These are phyloP conservation scores for Xiphophorus hellerii DNA, from an alignment of 2,113 vertebrate genomes.

Conservation along the genomic window DNA sequence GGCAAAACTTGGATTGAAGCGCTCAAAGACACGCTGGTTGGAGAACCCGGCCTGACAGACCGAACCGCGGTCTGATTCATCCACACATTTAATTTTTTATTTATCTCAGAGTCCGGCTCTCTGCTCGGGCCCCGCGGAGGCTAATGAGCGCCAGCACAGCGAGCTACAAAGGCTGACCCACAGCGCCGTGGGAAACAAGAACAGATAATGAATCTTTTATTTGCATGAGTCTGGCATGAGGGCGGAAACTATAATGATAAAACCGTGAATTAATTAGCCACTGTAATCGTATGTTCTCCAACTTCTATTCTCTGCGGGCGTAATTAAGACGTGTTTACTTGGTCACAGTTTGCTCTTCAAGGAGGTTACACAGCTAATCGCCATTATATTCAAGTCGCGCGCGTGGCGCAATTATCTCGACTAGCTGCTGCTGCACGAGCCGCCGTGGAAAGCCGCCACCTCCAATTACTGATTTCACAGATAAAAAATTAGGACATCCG, in stretches of 20 bases:
- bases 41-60: slow-evolving; percentile 8
- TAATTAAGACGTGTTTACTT: slow-evolving; percentile 81
- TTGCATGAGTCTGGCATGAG: slow-evolving; percentile 54
- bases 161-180: slow-evolving; percentile 57
- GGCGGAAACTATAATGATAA: slow-evolving; percentile 48
- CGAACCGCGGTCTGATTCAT: slow-evolving; percentile 22
- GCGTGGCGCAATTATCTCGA: slow-evolving; percentile 65
- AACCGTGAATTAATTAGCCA: slow-evolving; percentile 74
- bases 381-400: slow-evolving; percentile 72
- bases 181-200: slow-evolving; percentile 31
- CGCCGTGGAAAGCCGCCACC: slow-evolving; percentile 40
- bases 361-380: slow-evolving; percentile 76
- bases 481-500: slow-evolving; percentile 58
- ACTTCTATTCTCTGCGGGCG: slow-evolving; percentile 71
- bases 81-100: background rate
- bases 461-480: slow-evolving; percentile 70
- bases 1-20: background rate
- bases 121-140: slow-evolving; percentile 38
- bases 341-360: slow-evolving; percentile 77
- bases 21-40: background rate
- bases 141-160: slow-evolving; percentile 56
- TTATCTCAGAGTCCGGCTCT: slow-evolving; percentile 9
- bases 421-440: slow-evolving; percentile 50
- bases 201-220: slow-evolving; percentile 52
- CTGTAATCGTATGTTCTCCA: slow-evolving; percentile 75